Evolutionary conservation across 1,140 invertebrate species (phyloP).

Genomic region (Temnothorax curvispinosus): DNA sequence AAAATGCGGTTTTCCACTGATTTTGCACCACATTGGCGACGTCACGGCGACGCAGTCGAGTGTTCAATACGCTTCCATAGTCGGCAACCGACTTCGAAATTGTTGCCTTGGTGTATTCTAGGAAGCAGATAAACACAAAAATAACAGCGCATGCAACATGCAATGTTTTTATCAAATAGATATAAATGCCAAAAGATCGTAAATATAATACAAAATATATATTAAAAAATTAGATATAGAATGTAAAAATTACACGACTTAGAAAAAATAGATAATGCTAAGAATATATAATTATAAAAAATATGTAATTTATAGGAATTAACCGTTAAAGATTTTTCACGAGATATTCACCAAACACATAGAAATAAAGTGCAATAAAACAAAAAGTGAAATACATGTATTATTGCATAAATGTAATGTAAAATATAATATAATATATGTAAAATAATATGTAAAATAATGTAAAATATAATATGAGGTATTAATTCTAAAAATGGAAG

Average conservation of each 20-base stretch:
- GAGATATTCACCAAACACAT: background rate
- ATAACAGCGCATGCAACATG: background rate
- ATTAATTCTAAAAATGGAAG: background rate
- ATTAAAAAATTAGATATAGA: background rate
- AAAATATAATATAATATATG: too few species aligned
- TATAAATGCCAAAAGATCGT: background rate
- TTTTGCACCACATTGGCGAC: slow-evolving; percentile 59
- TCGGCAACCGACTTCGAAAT: slow-evolving; percentile 72
- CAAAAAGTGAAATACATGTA: background rate
- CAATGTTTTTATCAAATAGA: background rate
- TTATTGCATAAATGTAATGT: background rate
- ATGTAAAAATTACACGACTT: background rate
- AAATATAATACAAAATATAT: slow-evolving; percentile 18
- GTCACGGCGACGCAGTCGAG: slow-evolving; percentile 60
- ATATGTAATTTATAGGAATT: background rate
- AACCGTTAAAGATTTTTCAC: background rate
- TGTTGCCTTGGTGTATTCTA: slow-evolving; percentile 16
- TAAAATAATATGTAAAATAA: background rate
- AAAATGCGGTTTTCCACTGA: slow-evolving; percentile 59
- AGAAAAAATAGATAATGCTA: background rate
- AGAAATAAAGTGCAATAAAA: background rate
- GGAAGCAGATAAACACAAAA: background rate
- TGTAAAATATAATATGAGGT: background rate
- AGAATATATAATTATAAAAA: background rate
- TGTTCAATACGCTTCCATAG: slow-evolving; percentile 75